phyloP scores from a whole-genome alignment of 2,113 vertebrate species.

The Gavialis gangeticus region DNA sequence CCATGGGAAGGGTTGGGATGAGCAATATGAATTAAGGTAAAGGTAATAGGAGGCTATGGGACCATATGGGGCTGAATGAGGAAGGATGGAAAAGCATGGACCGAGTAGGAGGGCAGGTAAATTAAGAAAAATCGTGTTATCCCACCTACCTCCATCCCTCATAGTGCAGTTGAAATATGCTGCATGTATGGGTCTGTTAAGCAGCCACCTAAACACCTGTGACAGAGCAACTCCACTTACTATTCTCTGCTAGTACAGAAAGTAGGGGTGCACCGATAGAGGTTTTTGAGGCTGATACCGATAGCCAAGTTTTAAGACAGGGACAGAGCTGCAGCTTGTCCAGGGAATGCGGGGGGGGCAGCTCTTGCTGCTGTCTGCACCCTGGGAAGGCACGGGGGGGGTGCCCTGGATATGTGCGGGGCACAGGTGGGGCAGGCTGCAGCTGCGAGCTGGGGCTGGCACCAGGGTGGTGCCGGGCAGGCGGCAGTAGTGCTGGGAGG shows the following conservation, averaged over 20 bases:
- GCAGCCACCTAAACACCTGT: constrained; percentile 78
- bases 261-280: neutral
- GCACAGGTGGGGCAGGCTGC: too few relatives aligned
- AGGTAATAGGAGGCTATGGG: neutral
- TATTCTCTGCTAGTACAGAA: constrained; percentile 57
- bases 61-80: neutral
- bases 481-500: too few relatives aligned
- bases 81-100: neutral
- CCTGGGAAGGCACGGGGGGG: too few relatives aligned
- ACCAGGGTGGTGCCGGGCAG: too few relatives aligned
- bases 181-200: constrained; percentile 69
- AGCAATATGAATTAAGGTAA: neutral
- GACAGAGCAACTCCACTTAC: constrained; percentile 54
- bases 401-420: too few relatives aligned
- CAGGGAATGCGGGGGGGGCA: too few relatives aligned
- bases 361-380: too few relatives aligned
- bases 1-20: neutral
- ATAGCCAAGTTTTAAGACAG: too few relatives aligned
- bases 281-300: too few relatives aligned
- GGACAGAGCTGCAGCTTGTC: too few relatives aligned
- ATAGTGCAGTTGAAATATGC: constrained; percentile 78
- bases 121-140: constrained; percentile 38
- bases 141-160: constrained; percentile 86
- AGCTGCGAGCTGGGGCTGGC: too few relatives aligned
- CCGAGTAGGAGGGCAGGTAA: accelerated